Percentiles rank a stretch among this genome's conserved stretches.
Conservation (phyloP, 2,797 vertebrate genomes). For the Pseudochirops corinnae region DNA sequence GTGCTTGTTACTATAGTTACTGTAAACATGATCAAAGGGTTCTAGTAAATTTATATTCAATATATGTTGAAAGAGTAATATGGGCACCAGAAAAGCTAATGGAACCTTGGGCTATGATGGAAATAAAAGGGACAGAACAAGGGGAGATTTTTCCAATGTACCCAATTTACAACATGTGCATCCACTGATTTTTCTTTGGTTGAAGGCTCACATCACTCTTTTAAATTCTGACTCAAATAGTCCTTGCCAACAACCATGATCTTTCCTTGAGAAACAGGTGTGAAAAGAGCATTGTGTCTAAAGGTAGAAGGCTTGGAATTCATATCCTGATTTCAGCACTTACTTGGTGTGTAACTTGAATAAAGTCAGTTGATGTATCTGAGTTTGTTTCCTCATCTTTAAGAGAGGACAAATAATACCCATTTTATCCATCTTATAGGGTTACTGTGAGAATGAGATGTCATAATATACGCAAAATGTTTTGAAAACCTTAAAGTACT, state of each 20-base stretch:
- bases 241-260: not conserved
- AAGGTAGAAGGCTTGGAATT: not conserved
- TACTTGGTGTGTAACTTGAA: not conserved
- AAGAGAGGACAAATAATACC: not conserved
- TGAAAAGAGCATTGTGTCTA: not conserved
- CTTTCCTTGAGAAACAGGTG: not conserved
- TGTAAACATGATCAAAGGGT: not conserved
- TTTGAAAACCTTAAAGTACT: too few species aligned
- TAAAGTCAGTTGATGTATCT: not conserved
- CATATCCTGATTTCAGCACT: not conserved
- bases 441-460: too few species aligned
- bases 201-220: not conserved
- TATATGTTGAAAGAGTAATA: not conserved
- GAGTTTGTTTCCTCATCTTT: slow-evolving; percentile 29
- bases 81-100: not conserved
- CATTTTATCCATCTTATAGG: too few species aligned
- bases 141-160: not conserved
- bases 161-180: not conserved
- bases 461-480: too few species aligned
- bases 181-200: not conserved
- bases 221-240: not conserved
- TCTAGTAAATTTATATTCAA: not conserved
- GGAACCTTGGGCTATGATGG: not conserved
- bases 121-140: not conserved
- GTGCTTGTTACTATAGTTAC: not conserved